Evolutionary conservation across 1,140 invertebrate genomes (phyloP).

Genomic region (Musca vetustissima): DNA sequence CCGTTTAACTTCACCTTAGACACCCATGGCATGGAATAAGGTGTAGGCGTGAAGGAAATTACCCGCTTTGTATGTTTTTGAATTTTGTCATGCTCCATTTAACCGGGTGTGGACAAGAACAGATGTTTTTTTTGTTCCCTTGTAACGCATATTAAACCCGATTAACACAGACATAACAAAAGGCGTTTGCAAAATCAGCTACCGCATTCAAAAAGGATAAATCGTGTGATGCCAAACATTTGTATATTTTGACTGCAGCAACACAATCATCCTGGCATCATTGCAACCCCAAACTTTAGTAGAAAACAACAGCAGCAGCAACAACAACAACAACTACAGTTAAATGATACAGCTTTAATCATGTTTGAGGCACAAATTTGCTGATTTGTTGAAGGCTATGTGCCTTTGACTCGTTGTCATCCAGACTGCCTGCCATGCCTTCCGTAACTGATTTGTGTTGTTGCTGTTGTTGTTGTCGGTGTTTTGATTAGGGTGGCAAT

Average conservation of each 20-base stretch:
- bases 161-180: conserved; percentile 30
- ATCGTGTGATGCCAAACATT: not conserved
- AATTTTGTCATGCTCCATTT: conserved; percentile 57
- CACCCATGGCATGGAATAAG: too few relatives aligned
- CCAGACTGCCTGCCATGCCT: not conserved
- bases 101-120: conserved; percentile 54
- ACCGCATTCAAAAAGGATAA: not conserved
- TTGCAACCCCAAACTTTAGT: not conserved
- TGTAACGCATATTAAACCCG: conserved; percentile 56
- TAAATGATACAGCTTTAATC: conserved; percentile 13
- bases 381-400: conserved; percentile 25
- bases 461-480: not conserved
- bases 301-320: not conserved
- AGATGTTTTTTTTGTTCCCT: conserved; percentile 57
- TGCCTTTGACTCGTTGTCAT: not conserved
- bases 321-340: not conserved
- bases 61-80: conserved; percentile 23
- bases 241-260: conserved; percentile 3
- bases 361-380: not conserved
- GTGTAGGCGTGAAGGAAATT: too few relatives aligned
- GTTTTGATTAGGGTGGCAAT: conserved; percentile 35
- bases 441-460: too few relatives aligned
- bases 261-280: not conserved
- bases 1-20: too few relatives aligned
- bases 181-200: not conserved